Evolutionary conservation across 2,888 invertebrate genomes (phyloP), one percentile per base, ranked within the genome.

Genomic region (Nomada ruficornis): DNA sequence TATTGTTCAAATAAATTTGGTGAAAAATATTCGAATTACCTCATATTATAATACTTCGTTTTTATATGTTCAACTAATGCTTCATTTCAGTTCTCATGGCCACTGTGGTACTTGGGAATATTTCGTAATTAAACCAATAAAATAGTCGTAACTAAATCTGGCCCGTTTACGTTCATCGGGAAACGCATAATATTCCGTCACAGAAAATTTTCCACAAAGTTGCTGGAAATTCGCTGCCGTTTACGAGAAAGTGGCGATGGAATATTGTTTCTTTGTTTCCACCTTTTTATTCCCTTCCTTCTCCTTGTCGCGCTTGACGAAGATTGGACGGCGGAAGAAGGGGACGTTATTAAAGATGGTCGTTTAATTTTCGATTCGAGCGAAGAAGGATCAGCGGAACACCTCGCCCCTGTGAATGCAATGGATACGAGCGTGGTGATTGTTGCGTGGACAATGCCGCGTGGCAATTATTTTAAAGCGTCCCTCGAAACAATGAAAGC

Each of bases 401-500:
- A 77, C 63, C 73, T 55, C 11, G 62, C 26, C 18, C 29, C 65
- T 54, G 52, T 20, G 62, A 77, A 54, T 54, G 83, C 63, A 82
- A 83, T 78, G 83, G 78, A 83, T 83, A 77, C 70, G 67, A 68
- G 52, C 62, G 29, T 59, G 62, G 74, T 13, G 82, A 82, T 84
- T 82, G 79, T 82, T 59, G 72, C 75, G 69, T 63, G 76, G 79
- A 82, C 82, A 84, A 84, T 84, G 63, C 64, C 63, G 82, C 73
- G 74, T 68, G 69, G 72, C 84, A 80, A 84, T 84, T 84, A 84
- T 84, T 84, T 84, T 84, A 84, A 80, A 84, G 84, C 84, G 64
- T 64, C 69, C 36, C 63, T 55, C 50, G 59, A 71, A 72, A 84
- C 84, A 84, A 80, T 83, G 71, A 77, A 71, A 44, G 26, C 55